Base-by-base conservation (phyloP, 2,797 vertebrate species). In the Lutjanus campechanus region DNA sequence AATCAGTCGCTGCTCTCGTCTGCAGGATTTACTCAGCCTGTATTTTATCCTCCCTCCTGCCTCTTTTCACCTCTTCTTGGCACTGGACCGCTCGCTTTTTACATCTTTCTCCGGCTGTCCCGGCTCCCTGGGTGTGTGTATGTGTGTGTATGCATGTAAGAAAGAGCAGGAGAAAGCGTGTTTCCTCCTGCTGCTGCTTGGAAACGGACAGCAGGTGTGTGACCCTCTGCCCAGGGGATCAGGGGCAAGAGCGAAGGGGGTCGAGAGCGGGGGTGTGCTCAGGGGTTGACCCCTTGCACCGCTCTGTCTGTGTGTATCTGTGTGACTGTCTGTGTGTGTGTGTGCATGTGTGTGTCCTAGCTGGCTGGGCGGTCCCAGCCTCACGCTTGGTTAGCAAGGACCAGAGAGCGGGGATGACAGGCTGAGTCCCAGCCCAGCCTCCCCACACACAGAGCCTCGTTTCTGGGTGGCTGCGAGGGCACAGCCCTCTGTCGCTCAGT, bases 331-430 rank as follows among this genome's bases (percentile, higher is more conserved):
- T 89, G 82, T 89, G 85, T 81, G 74, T 81, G 74, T 61, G 55
- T 58, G 76, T 79, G 79, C 65, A 73, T 89, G 80, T 88, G 91
- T 92, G 91, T 87, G 85, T 91, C 83, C 84, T 89, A 87, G 93
- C 91, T 66, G 89, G 92, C 93, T 93, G 92, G 91, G 92, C 92
- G 93, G 92, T 91, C 92, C 92, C 90, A 92, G 90, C 89, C 93
- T 94, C 89, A 88, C 68, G 83, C 91, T 93, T 92, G 86, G 92
- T 93, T 93, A 93, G 92, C 90, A 85, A 92, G 76, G 82, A 93
- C 93, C 88, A 91, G 92, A 92, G 89, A 94, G 93, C 89, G 79
- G 88, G 85, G 89, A 95, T 96, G 95, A 95, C 95, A 91, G 89
- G 90, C 94, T 95, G 90, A 94, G 91, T 90, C 81, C 91, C 91